These are phyloP conservation scores for Norana najaformis DNA, from an alignment of 2,888 invertebrate species.

Conservation along the genomic window DNA sequence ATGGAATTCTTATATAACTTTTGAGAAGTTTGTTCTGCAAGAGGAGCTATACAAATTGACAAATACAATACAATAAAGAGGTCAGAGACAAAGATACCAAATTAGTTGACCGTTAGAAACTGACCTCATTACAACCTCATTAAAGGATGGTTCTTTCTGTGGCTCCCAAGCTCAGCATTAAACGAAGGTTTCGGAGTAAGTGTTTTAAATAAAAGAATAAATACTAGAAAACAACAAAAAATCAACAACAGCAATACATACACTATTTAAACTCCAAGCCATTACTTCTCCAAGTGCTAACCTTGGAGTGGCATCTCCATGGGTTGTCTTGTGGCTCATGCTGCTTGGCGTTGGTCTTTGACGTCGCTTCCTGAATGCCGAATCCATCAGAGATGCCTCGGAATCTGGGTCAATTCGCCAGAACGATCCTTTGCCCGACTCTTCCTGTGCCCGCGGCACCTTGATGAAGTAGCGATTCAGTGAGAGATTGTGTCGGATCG, in stretches of 20 bases:
- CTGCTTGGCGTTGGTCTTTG: constrained; percentile 82
- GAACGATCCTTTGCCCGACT: constrained; percentile 97
- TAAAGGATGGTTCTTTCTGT: too few species aligned
- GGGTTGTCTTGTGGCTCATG: not conserved
- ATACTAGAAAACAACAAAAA: too few species aligned
- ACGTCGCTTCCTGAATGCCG: constrained; percentile 87
- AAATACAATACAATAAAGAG: too few species aligned
- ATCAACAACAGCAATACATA: not conserved
- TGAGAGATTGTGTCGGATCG: constrained; percentile 71
- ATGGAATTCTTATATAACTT: too few species aligned
- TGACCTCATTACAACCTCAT: too few species aligned
- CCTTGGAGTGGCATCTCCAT: constrained; percentile 19
- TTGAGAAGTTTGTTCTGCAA: too few species aligned
- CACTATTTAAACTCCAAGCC: not conserved
- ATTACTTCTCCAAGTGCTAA: not conserved
- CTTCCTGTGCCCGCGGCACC: constrained; percentile 95
- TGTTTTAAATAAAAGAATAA: too few species aligned
- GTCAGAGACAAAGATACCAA: too few species aligned
- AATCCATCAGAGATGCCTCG: constrained; percentile 91
- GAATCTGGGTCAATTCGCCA: constrained; percentile 97
- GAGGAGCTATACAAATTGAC: too few species aligned
- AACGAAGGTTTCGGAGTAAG: too few species aligned
- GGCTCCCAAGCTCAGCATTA: too few species aligned
- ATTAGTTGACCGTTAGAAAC: too few species aligned
- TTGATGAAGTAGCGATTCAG: constrained; percentile 73